phyloP scores from a whole-genome alignment of 2,888 invertebrate species.

The Liposcelis brunnea region DNA sequence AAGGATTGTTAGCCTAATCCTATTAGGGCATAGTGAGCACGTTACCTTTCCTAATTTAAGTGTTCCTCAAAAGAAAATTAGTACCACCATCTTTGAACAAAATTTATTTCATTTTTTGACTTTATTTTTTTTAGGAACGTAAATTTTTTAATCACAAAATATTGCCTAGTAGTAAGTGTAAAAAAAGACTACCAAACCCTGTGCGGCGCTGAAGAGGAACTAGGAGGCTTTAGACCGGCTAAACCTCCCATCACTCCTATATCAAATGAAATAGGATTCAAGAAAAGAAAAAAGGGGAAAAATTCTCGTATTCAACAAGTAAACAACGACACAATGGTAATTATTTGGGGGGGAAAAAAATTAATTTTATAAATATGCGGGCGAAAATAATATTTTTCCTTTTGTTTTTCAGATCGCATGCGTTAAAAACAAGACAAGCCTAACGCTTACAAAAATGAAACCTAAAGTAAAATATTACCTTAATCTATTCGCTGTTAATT shows the following conservation, averaged over 20 bases:
- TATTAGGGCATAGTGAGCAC: too few species aligned
- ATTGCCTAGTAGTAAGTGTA: conserved; percentile 34
- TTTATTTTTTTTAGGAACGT: conserved; percentile 25
- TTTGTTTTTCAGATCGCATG: conserved; percentile 24
- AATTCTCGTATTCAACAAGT: neutral
- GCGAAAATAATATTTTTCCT: neutral
- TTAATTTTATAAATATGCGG: neutral
- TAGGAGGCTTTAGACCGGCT: neutral
- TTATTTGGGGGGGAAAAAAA: neutral
- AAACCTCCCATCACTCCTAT: neutral
- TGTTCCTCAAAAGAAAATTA: too few species aligned
- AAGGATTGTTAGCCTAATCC: too few species aligned
- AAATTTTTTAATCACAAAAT: conserved; percentile 31
- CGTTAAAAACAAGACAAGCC: conserved; percentile 31
- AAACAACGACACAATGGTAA: neutral
- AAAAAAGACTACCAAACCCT: conserved; percentile 28
- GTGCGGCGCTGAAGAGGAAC: conserved; percentile 30
- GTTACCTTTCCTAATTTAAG: too few species aligned
- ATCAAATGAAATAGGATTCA: neutral
- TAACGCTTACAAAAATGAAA: conserved; percentile 29
- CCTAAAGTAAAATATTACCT: conserved; percentile 32
- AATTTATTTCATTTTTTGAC: too few species aligned
- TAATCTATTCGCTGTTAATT: conserved; percentile 35
- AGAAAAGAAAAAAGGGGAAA: too few species aligned
- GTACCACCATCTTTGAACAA: too few species aligned